Conservation (phyloP, 1,140 invertebrate species). For the Halyomorpha halys region DNA sequence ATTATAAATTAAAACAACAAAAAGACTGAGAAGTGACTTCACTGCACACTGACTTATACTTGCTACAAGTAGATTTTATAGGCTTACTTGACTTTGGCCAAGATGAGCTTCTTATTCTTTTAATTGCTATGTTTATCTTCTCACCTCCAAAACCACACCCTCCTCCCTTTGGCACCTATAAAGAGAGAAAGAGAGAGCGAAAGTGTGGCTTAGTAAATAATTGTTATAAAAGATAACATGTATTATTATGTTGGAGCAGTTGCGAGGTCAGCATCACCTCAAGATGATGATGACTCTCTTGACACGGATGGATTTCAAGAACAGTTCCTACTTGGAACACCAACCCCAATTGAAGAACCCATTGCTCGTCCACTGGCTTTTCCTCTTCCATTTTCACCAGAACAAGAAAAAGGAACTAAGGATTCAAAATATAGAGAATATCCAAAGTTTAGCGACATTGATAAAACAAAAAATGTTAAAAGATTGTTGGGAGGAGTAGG, state of each 20-base stretch:
- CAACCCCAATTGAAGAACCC: constrained; percentile 26
- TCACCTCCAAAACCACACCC: constrained; percentile 23
- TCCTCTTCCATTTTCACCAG: constrained; percentile 31
- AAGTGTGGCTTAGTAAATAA: constrained; percentile 22
- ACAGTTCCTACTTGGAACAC: constrained; percentile 38
- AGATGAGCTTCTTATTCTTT: constrained; percentile 28
- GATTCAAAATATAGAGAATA: constrained; percentile 40
- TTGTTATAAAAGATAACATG: constrained; percentile 26
- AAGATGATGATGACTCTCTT: constrained; percentile 42
- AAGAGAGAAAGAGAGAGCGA: constrained; percentile 23
- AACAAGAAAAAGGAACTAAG: constrained; percentile 40
- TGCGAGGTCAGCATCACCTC: constrained; percentile 37
- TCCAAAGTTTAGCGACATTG: constrained; percentile 31
- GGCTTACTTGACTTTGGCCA: constrained; percentile 25
- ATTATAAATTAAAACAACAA: neutral
- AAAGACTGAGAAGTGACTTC: constrained; percentile 19
- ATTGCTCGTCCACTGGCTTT: constrained; percentile 16
- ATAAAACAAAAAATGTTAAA: constrained; percentile 34
- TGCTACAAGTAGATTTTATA: constrained; percentile 23
- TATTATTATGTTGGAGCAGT: constrained; percentile 31
- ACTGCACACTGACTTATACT: constrained; percentile 20
- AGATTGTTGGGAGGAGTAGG: constrained; percentile 38
- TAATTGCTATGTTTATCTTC: constrained; percentile 24
- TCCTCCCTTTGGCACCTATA: constrained; percentile 23
- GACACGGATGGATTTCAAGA: constrained; percentile 43